A percentile compares a stretch with the other conserved stretches of the same genome.
Conservation (phyloP, 2,888 invertebrate species). For the Hedya salicella region DNA sequence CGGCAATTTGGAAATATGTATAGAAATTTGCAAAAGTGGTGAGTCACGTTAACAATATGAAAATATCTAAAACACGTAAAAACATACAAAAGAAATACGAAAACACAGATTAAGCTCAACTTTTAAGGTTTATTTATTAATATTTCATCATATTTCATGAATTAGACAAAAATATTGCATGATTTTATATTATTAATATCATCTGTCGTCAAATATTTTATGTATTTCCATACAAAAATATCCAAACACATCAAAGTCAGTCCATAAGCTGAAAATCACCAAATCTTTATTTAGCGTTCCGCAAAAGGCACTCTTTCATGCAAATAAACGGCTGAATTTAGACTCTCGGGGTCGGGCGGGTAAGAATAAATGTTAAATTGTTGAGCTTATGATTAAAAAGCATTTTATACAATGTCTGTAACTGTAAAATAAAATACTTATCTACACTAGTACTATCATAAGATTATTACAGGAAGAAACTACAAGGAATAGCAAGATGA, state of each 20-base stretch:
- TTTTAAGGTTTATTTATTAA: slow-evolving; percentile 40
- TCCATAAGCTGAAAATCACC: slow-evolving; percentile 67
- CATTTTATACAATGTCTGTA: slow-evolving; percentile 49
- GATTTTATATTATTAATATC: slow-evolving; percentile 50
- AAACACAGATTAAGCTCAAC: slow-evolving; percentile 72
- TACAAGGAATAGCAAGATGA: slow-evolving; percentile 65
- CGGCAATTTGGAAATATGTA: slow-evolving; percentile 40
- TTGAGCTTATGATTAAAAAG: slow-evolving; percentile 58
- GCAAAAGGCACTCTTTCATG: slow-evolving; percentile 77
- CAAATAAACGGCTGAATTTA: slow-evolving; percentile 55
- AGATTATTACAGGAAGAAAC: slow-evolving; percentile 70
- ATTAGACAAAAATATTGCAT: slow-evolving; percentile 63
- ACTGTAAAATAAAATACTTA: slow-evolving; percentile 50
- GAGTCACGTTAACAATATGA: slow-evolving; percentile 46
- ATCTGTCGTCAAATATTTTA: slow-evolving; percentile 51
- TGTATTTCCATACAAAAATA: slow-evolving; percentile 67
- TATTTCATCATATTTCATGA: slow-evolving; percentile 33
- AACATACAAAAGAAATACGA: slow-evolving; percentile 61
- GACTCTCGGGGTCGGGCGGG: slow-evolving; percentile 30
- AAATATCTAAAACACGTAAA: slow-evolving; percentile 61
- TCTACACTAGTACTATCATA: slow-evolving; percentile 64
- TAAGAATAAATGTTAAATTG: slow-evolving; percentile 52
- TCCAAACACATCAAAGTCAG: slow-evolving; percentile 73
- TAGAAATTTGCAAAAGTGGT: slow-evolving; percentile 51
- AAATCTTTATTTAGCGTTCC: slow-evolving; percentile 59